phyloP scores from a whole-genome alignment of 2,113 vertebrate species.

The Corythornis vintsioides region DNA sequence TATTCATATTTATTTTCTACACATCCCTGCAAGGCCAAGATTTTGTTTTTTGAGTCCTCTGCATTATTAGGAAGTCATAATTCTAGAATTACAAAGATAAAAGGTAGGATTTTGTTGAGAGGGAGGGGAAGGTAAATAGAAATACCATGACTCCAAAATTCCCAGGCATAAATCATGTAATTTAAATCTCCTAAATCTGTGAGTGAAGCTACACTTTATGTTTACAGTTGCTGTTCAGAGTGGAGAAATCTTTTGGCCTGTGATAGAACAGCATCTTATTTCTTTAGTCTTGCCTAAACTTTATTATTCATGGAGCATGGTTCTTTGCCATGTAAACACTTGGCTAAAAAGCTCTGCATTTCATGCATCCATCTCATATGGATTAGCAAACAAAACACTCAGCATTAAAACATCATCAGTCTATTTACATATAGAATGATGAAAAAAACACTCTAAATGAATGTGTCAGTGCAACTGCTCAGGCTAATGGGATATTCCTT shows the following conservation, averaged over 20 bases:
- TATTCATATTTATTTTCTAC: neutral
- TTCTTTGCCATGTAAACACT: slow-evolving; percentile 35
- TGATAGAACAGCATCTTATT: slow-evolving; percentile 25
- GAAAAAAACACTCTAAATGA: slow-evolving; percentile 25
- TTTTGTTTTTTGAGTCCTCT: slow-evolving; percentile 6
- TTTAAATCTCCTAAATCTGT: slow-evolving; percentile 46
- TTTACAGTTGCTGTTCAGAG: slow-evolving; percentile 55
- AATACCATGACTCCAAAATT: neutral
- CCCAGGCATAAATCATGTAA: slow-evolving; percentile 29
- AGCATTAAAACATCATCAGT: slow-evolving; percentile 36
- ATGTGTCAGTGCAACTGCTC: neutral
- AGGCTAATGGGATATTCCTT: neutral
- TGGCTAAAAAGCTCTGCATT: slow-evolving; percentile 50
- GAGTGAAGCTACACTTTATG: neutral
- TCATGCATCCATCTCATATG: slow-evolving; percentile 39
- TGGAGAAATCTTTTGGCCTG: neutral
- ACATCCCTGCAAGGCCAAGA: neutral
- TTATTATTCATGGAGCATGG: slow-evolving; percentile 52
- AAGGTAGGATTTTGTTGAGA: slow-evolving; percentile 4
- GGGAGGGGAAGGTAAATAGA: neutral
- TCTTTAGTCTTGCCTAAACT: slow-evolving; percentile 64
- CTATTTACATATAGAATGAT: slow-evolving; percentile 44
- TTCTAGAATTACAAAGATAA: slow-evolving; percentile 25
- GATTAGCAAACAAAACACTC: slow-evolving; percentile 74
- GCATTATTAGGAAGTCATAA: slow-evolving; percentile 27